These are phyloP conservation scores for Astropecten irregularis DNA, from an alignment of 53 echinoderm and acorn worm species.

Conservation along the genomic window DNA sequence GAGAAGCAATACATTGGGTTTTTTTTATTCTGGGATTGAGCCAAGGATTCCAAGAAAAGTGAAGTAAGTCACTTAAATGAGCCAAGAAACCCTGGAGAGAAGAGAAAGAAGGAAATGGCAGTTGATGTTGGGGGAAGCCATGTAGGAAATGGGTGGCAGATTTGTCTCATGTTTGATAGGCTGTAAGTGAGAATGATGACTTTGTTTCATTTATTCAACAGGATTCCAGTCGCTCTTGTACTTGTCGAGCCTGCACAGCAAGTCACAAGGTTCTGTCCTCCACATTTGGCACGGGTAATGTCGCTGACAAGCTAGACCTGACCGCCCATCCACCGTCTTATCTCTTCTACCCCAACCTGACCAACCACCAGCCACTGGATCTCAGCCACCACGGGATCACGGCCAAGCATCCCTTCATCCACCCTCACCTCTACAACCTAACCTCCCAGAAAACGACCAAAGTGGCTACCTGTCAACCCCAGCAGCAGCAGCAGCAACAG, in stretches of 20 bases:
- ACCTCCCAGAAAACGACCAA: conserved; percentile 72
- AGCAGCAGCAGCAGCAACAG: conserved; percentile 21
- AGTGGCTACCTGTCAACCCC: conserved; percentile 1
- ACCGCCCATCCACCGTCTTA: conserved; percentile 73
- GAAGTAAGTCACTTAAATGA: too few relatives aligned
- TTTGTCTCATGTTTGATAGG: too few relatives aligned
- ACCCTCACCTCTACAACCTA: conserved; percentile 97
- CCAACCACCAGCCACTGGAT: conserved; percentile 92
- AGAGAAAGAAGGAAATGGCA: too few relatives aligned
- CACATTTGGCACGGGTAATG: conserved; percentile 45
- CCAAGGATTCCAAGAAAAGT: too few relatives aligned
- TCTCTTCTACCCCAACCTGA: conserved; percentile 93
- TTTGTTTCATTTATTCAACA: too few relatives aligned
- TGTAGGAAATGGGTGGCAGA: too few relatives aligned
- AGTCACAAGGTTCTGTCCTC: conserved; percentile 65
- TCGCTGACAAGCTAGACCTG: conserved; percentile 67
- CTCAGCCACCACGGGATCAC: conserved; percentile 97
- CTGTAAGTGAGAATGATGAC: too few relatives aligned
- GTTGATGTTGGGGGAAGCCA: too few relatives aligned
- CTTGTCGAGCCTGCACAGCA: conserved; percentile 84
- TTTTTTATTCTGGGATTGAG: too few relatives aligned
- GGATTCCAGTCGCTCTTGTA: conserved; percentile 83
- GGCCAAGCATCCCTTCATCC: conserved; percentile 96
- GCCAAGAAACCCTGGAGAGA: too few relatives aligned
- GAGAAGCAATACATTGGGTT: too few relatives aligned